These are phyloP conservation scores for Verasper variegatus DNA, from an alignment of 2,113 vertebrate species.

Conservation along the genomic window DNA sequence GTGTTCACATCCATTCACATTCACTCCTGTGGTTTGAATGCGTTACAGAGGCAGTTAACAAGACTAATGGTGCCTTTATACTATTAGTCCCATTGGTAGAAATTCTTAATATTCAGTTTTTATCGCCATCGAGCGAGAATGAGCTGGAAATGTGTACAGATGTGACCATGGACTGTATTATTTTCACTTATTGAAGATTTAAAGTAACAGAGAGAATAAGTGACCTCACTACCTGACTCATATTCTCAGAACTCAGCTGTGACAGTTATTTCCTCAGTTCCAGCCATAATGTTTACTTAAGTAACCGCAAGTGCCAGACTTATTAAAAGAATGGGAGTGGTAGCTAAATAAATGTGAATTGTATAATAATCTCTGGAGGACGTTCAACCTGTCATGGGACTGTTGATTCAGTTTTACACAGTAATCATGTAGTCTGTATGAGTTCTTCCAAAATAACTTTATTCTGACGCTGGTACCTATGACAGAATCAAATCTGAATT, in stretches of 20 bases:
- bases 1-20: slow-evolving; percentile 25
- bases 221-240: slow-evolving; percentile 43
- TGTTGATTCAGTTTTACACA: not conserved
- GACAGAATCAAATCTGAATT: too few species aligned
- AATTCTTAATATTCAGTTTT: slow-evolving; percentile 29
- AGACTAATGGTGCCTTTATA: slow-evolving; percentile 37
- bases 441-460: not conserved
- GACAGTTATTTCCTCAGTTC: slow-evolving; percentile 3
- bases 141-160: slow-evolving; percentile 31
- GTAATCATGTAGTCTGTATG: not conserved
- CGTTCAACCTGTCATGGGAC: not conserved
- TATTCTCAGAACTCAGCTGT: not conserved
- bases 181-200: not conserved
- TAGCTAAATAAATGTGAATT: not conserved
- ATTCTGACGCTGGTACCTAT: not conserved
- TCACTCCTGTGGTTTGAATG: slow-evolving; percentile 47
- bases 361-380: not conserved
- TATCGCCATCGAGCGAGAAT: slow-evolving; percentile 33
- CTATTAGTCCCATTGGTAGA: slow-evolving; percentile 10
- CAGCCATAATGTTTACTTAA: slow-evolving; percentile 12
- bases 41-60: slow-evolving; percentile 44
- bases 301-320: slow-evolving; percentile 9
- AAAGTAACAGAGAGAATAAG: slow-evolving; percentile 15
- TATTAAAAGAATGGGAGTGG: slow-evolving; percentile 1
- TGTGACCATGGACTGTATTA: slow-evolving; percentile 22